Conservation (phyloP, 2,888 invertebrate genomes). For the Drosophila ezoana region DNA sequence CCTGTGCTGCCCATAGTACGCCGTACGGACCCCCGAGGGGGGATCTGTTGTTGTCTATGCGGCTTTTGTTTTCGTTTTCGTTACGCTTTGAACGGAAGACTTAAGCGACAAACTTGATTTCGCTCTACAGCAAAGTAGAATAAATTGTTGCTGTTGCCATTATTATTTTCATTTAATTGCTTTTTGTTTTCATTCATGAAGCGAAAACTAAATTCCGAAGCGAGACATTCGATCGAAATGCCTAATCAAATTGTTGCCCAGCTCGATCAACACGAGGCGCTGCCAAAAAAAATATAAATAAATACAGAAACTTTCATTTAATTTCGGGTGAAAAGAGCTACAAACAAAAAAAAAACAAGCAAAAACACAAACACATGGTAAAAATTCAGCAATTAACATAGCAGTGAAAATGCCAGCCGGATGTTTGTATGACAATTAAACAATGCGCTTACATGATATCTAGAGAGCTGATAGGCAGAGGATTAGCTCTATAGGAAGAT, state of each 20-base stretch:
- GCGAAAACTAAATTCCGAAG: slow-evolving; percentile 44
- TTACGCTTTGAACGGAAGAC: slow-evolving; percentile 75
- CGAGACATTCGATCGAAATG: slow-evolving; percentile 36
- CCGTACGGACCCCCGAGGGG: slow-evolving; percentile 3
- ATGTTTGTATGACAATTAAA: slow-evolving; percentile 40
- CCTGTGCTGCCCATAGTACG: slow-evolving; percentile 8
- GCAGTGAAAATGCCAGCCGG: slow-evolving; percentile 47
- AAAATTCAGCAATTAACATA: slow-evolving; percentile 37
- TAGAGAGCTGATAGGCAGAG: too few relatives aligned
- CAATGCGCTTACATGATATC: slow-evolving; percentile 13
- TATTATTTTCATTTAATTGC: slow-evolving; percentile 68
- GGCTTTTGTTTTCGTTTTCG: slow-evolving; percentile 76
- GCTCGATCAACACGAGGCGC: slow-evolving; percentile 35
- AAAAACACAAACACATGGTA: slow-evolving; percentile 36
- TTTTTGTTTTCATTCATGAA: slow-evolving; percentile 59
- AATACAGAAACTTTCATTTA: slow-evolving; percentile 69
- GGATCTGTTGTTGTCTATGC: slow-evolving; percentile 34
- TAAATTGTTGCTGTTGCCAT: slow-evolving; percentile 27
- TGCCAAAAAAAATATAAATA: slow-evolving; percentile 37
- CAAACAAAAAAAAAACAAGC: slow-evolving; percentile 34
- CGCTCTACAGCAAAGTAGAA: slow-evolving; percentile 28
- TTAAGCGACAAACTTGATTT: slow-evolving; percentile 67
- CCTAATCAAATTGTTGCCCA: slow-evolving; percentile 46
- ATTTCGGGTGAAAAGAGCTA: slow-evolving; percentile 50
- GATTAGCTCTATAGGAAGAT: too few relatives aligned